Base-by-base conservation (phyloP, 2,888 invertebrate genomes). In the Sphaeridia pumilis region DNA sequence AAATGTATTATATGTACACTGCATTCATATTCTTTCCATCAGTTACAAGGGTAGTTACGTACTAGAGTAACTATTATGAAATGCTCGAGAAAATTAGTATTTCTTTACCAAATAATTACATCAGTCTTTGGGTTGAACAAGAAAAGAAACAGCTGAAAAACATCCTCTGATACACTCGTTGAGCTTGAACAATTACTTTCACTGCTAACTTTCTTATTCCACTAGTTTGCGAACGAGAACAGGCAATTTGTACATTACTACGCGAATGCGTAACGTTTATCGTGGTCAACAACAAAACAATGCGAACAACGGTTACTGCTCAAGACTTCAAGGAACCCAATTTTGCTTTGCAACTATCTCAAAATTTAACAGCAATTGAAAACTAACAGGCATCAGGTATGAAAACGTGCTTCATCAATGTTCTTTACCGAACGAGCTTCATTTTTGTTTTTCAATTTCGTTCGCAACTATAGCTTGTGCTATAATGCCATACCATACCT, bases 61-160 rank as follows among this genome's bases (percentile, higher is more conserved):
- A 28, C 10, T 5, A 28, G n/a, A 46, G n/a, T 28, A 55, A 55
- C 52, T 50, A 50, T 52, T 52, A 52, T 55, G 54, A 56, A 52
- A 41, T 54, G 55, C 56, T 48, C 58, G 55, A 58, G 57, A 63
- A 60, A 60, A 61, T 61, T 61, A 59, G 59, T 57, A 54, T 59
- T 56, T 58, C 59, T 58, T 56, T 55, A 46, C 53, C 53, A 59
- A 56, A 55, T 58, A 55, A 57, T 57, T 57, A 58, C 52, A 56
- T 63, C 63, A 63, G 63, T 63, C 63, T 63, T 63, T 63, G 58
- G 60, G 63, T 61, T 54, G 57, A 59, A 55, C 59, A 59, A 57
- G 53, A 56, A 58, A 55, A 52, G 51, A 59, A 59, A 58, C 58
- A 57, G 57, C 57, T 55, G 59, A 50, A 55, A 55, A 55, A 51